Evolutionary conservation across 2,113 vertebrate species (phyloP), one percentile per base, ranked within the genome.

Genomic region (Turnix velox): DNA sequence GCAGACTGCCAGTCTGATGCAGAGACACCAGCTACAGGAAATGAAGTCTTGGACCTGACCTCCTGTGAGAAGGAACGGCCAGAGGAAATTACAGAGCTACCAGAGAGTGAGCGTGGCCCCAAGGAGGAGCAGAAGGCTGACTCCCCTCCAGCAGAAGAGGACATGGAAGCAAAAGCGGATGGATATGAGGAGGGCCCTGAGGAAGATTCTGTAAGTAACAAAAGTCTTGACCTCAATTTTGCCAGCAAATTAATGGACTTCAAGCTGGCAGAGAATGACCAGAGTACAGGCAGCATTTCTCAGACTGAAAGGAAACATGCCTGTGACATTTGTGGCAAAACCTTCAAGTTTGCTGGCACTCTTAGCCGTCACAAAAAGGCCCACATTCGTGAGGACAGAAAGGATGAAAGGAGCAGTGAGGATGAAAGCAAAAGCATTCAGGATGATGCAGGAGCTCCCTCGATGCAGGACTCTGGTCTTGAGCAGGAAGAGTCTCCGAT

Each of bases 211-310:
- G 97, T 98, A 94, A 99, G 99, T 98, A 99, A 99, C 97, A 98
- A 98, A 94, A 99, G 99, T 96, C 97, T 99, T 95, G 99, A 99
- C 97, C 98, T 99, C 74, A 98, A 99, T 97, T 98, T 99, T 16
- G 98, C 98, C 94, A 98, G 98, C 94, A 99, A 99, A 96, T 98
- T 99, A 67, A 99, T 99, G 89, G 99, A 99, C 97, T 99, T 99
- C 93, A 99, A 99, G 95, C 98, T 99, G 93, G 98, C 97, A 7
- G 96, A 97, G 84, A 97, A 93, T 35, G 96, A 95, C 58, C 93
- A 93, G 54, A 95, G 91, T 18, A 12, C 90, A 51, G 73, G 75
- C 68, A 96, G 93, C 87, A 75, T 94, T 73, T 92, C 90, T 83
- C 97, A 96, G 90, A 95, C 97, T 18, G 98, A 99, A 67, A 98